These are phyloP conservation scores for Strix uralensis DNA, from an alignment of 2,113 vertebrate species.

Conservation along the genomic window DNA sequence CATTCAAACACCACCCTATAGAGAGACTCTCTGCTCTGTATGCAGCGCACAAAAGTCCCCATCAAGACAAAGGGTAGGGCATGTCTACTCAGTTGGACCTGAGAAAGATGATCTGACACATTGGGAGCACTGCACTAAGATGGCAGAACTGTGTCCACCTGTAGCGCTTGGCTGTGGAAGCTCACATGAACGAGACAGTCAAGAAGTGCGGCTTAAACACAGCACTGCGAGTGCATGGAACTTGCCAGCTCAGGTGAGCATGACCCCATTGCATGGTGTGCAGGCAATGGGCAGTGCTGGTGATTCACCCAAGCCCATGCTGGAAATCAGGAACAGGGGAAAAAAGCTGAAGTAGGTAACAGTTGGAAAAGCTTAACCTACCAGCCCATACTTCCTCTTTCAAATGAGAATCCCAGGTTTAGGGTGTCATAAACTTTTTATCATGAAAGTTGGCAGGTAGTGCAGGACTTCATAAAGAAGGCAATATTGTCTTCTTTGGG, in stretches of 20 bases:
- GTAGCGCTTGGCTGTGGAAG: not conserved
- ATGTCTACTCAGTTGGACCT: not conserved
- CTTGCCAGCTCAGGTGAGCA: not conserved
- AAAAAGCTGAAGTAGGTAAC: not conserved
- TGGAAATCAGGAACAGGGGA: not conserved
- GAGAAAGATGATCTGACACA: not conserved
- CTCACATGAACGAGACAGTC: not conserved
- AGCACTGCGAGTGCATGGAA: not conserved
- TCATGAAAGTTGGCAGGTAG: not conserved
- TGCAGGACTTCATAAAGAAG: not conserved
- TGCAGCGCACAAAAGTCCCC: not conserved
- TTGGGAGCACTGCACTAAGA: not conserved
- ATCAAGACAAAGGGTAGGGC: not conserved
- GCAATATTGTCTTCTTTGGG: not conserved
- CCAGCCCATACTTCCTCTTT: not conserved
- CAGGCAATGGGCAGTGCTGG: accelerated
- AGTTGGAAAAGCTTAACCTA: not conserved
- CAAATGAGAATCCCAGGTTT: not conserved
- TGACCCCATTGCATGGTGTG: accelerated
- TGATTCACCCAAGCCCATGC: not conserved
- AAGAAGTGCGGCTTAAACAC: accelerated
- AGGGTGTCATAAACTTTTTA: not conserved
- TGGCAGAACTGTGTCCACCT: not conserved
- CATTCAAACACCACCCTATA: not conserved
- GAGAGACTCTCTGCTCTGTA: not conserved